Evolutionary conservation across 2,113 vertebrate genomes (phyloP), one percentile per base, ranked within the genome.

Genomic region (Camelus dromedarius): DNA sequence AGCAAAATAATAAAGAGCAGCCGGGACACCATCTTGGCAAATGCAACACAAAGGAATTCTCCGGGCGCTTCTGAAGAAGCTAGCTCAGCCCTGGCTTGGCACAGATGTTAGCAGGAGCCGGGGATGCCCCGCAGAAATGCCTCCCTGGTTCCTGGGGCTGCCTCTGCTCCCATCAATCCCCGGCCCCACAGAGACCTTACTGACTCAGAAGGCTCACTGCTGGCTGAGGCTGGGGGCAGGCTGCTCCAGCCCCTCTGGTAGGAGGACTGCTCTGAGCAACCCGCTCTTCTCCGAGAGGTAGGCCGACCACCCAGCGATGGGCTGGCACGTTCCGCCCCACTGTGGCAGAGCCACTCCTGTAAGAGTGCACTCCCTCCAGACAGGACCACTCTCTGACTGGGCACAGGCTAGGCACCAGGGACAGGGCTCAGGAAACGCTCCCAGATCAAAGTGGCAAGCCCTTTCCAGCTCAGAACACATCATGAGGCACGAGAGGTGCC

Each of bases 1-100:
- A 96, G 92, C 70, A 82, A 96, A 93, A 96, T 60, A 89, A 91
- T 66, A 72, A 58, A 35, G 42, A 58, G 88, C 84, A 90, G 94
- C 94, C 70, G 35, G 81, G 91, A 72, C 84, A 80, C 75, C 66
- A 80, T 95, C 95, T 93, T 94, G 95, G 94, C 93, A 85, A 92
- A 56, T 18, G 70, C 9, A 56, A 42, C 60, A 90, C 94, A 85
- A 86, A 96, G 87, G 87, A 56, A 76, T 50, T 48, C 87, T 96
- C 69, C 0, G 32, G 12, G 62, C 35, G 69, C 69, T 62, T 85
- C 93, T 56, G 11, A 28, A 81, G 94, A 20, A 67, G 56, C n/a
- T 0, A 0, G 69, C 50, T 54, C 18, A 66, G 95, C 75, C 24
- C 22, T 11, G 32, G 8, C 38, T 7, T 11, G 48, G 46, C 14